Conservation (phyloP, 2,797 vertebrate genomes). For the Enoplosus armatus region DNA sequence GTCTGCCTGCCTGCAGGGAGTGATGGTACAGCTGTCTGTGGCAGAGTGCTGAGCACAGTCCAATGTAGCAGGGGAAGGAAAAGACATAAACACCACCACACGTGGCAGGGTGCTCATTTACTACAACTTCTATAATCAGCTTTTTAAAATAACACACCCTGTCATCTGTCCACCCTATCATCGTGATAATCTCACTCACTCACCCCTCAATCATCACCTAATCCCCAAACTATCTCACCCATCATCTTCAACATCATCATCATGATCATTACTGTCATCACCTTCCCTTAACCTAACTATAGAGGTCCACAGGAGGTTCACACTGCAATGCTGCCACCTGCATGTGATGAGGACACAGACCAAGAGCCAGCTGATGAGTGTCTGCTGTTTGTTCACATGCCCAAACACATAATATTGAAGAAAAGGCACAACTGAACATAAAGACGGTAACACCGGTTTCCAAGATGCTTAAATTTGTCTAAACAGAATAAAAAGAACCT, state of each 20-base stretch:
- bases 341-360: constrained; percentile 18
- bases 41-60: constrained; percentile 68
- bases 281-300: constrained; percentile 57
- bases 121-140: constrained; percentile 66
- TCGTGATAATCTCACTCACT: constrained; percentile 57
- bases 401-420: constrained; percentile 8
- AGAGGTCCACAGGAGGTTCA: constrained; percentile 44
- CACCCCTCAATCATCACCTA: constrained; percentile 69
- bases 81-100: constrained; percentile 57
- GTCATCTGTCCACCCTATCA: constrained; percentile 65
- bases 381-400: constrained; percentile 40
- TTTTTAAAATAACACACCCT: constrained; percentile 63
- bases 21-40: constrained; percentile 68
- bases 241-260: constrained; percentile 63
- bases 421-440: background rate
- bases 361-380: constrained; percentile 26
- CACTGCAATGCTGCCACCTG: constrained; percentile 10
- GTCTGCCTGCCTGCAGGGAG: constrained; percentile 61
- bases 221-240: constrained; percentile 61
- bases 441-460: background rate
- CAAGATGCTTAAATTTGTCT: background rate
- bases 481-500: background rate
- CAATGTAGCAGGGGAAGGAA: constrained; percentile 44
- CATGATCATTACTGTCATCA: constrained; percentile 73
- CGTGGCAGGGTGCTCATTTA: constrained; percentile 69